Conservation (phyloP, 2,888 invertebrate genomes). For the Xestobium rufovillosum region DNA sequence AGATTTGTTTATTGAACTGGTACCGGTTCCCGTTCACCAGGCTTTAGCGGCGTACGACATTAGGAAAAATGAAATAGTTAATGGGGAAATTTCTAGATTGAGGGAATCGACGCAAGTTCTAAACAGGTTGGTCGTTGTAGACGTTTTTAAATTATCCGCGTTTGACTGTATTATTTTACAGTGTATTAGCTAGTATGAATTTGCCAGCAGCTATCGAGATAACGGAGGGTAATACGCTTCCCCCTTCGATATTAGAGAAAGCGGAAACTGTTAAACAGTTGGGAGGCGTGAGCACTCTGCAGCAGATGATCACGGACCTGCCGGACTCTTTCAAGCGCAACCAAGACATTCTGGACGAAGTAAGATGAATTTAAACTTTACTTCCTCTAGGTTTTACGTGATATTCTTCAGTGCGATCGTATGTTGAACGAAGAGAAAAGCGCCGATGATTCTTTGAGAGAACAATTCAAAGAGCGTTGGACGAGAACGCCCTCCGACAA, state of each 20-base stretch:
- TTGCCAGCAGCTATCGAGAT: conserved; percentile 95
- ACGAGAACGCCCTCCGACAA: conserved; percentile 78
- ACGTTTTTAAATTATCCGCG: background rate
- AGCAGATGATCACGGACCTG: conserved; percentile 71
- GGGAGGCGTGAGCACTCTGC: conserved; percentile 70
- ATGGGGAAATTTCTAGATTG: conserved; percentile 75
- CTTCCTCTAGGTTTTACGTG: background rate
- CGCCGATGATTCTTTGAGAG: conserved; percentile 78
- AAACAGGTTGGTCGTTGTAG: conserved; percentile 53
- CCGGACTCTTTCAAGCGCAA: conserved; percentile 88
- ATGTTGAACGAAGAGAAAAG: conserved; percentile 86
- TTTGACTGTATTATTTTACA: conserved; percentile 29
- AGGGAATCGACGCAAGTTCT: conserved; percentile 87
- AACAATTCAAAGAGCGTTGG: conserved; percentile 92
- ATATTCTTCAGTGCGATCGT: conserved; percentile 54
- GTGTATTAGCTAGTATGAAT: conserved; percentile 85
- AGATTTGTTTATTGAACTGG: conserved; percentile 83
- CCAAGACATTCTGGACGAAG: conserved; percentile 90
- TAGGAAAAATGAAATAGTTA: conserved; percentile 79
- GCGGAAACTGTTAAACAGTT: conserved; percentile 65
- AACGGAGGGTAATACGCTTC: conserved; percentile 63
- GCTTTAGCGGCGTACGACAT: conserved; percentile 80
- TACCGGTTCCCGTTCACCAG: conserved; percentile 87
- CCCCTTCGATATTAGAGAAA: conserved; percentile 83
- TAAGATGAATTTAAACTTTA: conserved; percentile 31